phyloP scores from a whole-genome alignment of 2,797 vertebrate species.

The Aulostomus chinensis region DNA sequence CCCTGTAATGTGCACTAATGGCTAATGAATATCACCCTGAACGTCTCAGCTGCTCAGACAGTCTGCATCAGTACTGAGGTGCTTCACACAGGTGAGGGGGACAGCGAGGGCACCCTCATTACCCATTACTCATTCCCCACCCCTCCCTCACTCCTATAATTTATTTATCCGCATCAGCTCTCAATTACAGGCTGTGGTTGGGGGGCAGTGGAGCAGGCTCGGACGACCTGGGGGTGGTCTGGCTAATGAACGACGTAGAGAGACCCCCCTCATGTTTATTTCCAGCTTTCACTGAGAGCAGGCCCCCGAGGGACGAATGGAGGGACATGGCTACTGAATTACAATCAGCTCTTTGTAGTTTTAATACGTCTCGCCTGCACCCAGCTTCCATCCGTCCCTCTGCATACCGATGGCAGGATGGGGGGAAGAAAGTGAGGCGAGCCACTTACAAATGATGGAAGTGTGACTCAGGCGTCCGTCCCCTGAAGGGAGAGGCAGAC shows the following conservation, averaged over 20 bases:
- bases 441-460: slow-evolving; percentile 18
- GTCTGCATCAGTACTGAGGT: slow-evolving; percentile 15
- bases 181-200: slow-evolving; percentile 43
- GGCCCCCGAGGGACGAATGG: slow-evolving; percentile 9
- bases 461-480: slow-evolving; percentile 16
- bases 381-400: background rate
- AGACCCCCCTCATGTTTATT: slow-evolving; percentile 60
- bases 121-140: slow-evolving; percentile 22
- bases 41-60: slow-evolving; percentile 13
- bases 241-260: slow-evolving; percentile 44
- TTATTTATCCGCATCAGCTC: slow-evolving; percentile 60
- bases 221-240: slow-evolving; percentile 39
- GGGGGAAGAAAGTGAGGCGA: background rate
- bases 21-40: slow-evolving; percentile 33
- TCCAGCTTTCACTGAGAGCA: slow-evolving; percentile 39
- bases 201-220: slow-evolving; percentile 20
- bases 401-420: slow-evolving; percentile 8
- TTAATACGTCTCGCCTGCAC: slow-evolving; percentile 34
- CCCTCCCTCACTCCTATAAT: slow-evolving; percentile 30
- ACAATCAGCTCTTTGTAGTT: slow-evolving; percentile 54
- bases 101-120: slow-evolving; percentile 49
- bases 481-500: slow-evolving; percentile 13
- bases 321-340: slow-evolving; percentile 36
- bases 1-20: slow-evolving; percentile 8
- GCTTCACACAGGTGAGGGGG: slow-evolving; percentile 47